phyloP scores from a whole-genome alignment of 2,888 invertebrate species.

The Dinocampus coccinellae region DNA sequence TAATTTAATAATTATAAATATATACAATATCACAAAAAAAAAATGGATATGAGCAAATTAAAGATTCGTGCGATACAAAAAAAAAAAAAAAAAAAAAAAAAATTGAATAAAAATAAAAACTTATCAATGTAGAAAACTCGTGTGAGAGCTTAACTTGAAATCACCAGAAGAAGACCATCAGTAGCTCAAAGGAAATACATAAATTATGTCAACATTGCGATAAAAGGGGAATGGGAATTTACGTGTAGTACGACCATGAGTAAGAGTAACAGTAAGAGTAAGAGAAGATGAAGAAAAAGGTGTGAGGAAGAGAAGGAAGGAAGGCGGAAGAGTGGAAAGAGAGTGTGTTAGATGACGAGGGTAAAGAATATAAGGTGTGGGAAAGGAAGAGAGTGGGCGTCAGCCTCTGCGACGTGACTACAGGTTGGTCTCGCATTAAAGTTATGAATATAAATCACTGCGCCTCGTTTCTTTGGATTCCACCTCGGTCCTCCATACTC shows the following conservation, averaged over 20 bases:
- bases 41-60: too few species aligned
- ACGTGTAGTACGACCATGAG: conserved; percentile 25
- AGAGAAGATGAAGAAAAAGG: conserved; percentile 13
- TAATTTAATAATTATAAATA: too few species aligned
- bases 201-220: conserved; percentile 53
- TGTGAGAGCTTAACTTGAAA: background rate
- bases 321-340: conserved; percentile 15
- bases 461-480: conserved; percentile 40
- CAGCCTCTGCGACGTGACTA: conserved; percentile 57
- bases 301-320: conserved; percentile 17
- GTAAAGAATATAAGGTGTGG: conserved; percentile 13
- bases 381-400: conserved; percentile 30
- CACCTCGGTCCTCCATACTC: conserved; percentile 33
- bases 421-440: conserved; percentile 62
- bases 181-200: conserved; percentile 53
- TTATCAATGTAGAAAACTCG: background rate
- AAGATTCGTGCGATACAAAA: too few species aligned
- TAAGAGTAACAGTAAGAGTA: conserved; percentile 5
- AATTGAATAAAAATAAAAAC: background rate
- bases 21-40: too few species aligned
- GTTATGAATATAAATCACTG: conserved; percentile 66
- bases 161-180: background rate
- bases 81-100: background rate
- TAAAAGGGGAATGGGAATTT: conserved; percentile 39
- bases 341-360: conserved; percentile 13